Percentiles rank a stretch among this genome's conserved stretches.
Evolutionary conservation across 1,140 invertebrate genomes (phyloP).

Genomic region (Drosophila nigrodunni): DNA sequence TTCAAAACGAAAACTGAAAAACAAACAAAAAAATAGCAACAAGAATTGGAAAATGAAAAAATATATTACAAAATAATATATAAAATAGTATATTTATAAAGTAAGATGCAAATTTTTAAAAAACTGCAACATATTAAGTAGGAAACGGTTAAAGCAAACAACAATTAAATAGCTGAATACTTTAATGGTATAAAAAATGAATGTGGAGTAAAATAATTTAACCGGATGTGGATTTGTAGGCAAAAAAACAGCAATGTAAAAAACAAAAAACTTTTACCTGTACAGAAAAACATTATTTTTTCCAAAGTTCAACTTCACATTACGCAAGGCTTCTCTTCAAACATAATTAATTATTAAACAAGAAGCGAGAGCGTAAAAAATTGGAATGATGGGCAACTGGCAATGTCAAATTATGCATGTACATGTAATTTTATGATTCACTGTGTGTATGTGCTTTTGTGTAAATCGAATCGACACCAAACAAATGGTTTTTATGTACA

Average conservation of each 20-base stretch:
- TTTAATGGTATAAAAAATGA: conserved; percentile 10
- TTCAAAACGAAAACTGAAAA: conserved; percentile 8
- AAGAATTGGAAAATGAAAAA: conserved; percentile 20
- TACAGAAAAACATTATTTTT: conserved; percentile 44
- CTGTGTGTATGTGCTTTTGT: conserved; percentile 5
- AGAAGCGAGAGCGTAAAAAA: conserved; percentile 36
- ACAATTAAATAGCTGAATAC: conserved; percentile 27
- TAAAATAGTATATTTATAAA: conserved; percentile 48
- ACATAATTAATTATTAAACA: conserved; percentile 44
- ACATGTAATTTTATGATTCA: conserved; percentile 55
- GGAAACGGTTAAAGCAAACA: conserved; percentile 18
- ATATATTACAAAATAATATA: background rate
- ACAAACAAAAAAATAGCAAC: conserved; percentile 38
- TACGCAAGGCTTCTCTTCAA: conserved; percentile 57
- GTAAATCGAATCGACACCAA: conserved; percentile 28
- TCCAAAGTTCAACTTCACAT: conserved; percentile 33
- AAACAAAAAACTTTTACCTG: conserved; percentile 66
- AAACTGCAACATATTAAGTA: conserved; percentile 24
- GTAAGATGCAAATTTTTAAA: conserved; percentile 63
- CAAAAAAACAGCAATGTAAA: conserved; percentile 42
- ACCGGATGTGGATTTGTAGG: conserved; percentile 27
- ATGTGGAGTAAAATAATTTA: conserved; percentile 4
- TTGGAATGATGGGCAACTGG: conserved; percentile 47
- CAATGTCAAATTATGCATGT: conserved; percentile 77
- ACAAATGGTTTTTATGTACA: conserved; percentile 67